Evolutionary conservation across 30 jellyfish, hydroid and myxozoan genomes (phyloP).

Genomic region (Aurelia aurita complex sp. Pacific): DNA sequence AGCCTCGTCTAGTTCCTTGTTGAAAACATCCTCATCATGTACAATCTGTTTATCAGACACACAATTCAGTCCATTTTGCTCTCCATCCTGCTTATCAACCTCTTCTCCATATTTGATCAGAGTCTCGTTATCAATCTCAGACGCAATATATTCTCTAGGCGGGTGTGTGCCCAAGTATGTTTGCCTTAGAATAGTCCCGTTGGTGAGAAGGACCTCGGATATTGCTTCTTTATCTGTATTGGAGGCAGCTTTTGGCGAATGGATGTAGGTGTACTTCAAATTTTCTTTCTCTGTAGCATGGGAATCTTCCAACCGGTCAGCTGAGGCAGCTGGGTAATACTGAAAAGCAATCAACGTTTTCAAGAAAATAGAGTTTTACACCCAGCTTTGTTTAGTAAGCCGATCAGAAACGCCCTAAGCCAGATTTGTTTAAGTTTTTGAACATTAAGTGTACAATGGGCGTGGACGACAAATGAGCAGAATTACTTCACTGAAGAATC

Average conservation of each 20-base stretch:
- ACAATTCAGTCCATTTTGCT: not conserved
- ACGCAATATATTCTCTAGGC: constrained; percentile 41
- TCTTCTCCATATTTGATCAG: not conserved
- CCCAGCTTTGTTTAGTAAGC: no score
- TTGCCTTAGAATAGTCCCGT: constrained; percentile 86
- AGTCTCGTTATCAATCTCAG: constrained; percentile 20
- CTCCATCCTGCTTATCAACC: constrained; percentile 8
- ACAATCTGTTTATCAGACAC: not conserved
- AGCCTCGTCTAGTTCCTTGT: not conserved
- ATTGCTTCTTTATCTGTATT: constrained; percentile 43
- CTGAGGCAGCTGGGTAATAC: constrained; percentile 68
- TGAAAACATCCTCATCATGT: not conserved
- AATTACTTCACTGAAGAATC: no score
- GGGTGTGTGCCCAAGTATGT: constrained; percentile 82
- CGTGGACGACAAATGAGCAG: no score
- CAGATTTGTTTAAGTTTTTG: no score
- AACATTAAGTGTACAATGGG: no score
- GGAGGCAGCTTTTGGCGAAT: constrained; percentile 11
- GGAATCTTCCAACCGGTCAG: not conserved
- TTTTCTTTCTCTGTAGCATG: not conserved
- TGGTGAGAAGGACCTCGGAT: constrained; percentile 73
- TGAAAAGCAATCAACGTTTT: constrained; percentile 1
- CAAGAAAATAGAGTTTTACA: not conserved
- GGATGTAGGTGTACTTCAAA: constrained; percentile 22
- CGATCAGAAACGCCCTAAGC: no score